A percentile compares a stretch with the other conserved stretches of the same genome.
Conservation (phyloP, 2,113 vertebrate genomes). For the Macrotis lagotis region DNA sequence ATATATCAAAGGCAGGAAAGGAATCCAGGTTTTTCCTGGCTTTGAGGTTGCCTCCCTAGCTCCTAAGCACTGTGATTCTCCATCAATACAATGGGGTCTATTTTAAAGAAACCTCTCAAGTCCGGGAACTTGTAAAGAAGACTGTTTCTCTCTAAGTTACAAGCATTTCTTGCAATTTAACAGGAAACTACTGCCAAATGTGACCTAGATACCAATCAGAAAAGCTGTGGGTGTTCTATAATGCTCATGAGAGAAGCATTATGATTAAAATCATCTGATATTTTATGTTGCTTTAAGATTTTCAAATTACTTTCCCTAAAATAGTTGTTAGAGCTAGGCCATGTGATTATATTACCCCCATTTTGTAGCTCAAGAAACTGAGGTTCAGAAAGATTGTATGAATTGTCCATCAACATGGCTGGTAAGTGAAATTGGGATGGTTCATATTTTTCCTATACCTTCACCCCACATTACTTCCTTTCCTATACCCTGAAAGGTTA, state of each 20-base stretch:
- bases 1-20: not conserved
- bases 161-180: conserved; percentile 35
- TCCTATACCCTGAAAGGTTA: not conserved
- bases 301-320: not conserved
- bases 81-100: not conserved
- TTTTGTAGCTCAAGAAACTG: not conserved
- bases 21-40: not conserved
- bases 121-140: not conserved
- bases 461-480: not conserved
- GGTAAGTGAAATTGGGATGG: not conserved
- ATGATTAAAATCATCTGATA: not conserved
- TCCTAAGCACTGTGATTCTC: not conserved
- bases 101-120: conserved; percentile 46
- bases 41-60: not conserved
- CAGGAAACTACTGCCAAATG: not conserved
- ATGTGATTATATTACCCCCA: not conserved
- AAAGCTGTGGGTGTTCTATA: not conserved
- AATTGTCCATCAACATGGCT: not conserved
- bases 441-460: not conserved
- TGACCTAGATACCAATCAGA: conserved; percentile 46
- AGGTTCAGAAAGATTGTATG: not conserved
- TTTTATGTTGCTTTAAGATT: not conserved
- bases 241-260: conserved; percentile 18
- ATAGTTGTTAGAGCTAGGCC: not conserved
- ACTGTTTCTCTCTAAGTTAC: conserved; percentile 41